Base-by-base conservation (phyloP, 2,888 invertebrate species). In the Bombyx huttoni region DNA sequence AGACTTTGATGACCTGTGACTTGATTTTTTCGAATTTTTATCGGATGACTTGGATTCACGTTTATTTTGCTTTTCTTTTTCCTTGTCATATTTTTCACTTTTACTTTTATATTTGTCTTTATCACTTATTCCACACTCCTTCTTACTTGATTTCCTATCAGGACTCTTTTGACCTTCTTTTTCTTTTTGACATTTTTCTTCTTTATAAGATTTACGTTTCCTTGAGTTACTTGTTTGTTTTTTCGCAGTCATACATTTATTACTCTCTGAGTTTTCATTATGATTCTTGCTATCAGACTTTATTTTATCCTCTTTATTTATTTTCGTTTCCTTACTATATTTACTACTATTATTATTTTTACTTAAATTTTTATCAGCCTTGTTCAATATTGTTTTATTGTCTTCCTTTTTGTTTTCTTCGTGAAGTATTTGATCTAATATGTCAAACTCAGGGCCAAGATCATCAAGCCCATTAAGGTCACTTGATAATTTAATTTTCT, bases 381-480 rank as follows among this genome's bases (percentile, higher is more conserved):
- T 53, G 10, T 47, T 49, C 14, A 45, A 40, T 51, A 47, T 46
- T 46, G 47, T 56, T 46, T 49, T 50, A 45, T 12, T 50, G 51
- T 61, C 51, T 48, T 51, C 51, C 52, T 53, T 63, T 46, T 66
- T 60, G 60, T 79, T 83, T 66, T 87, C 86, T 68, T 86, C 89
- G 75, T 87, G 81, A 58, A 89, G 69, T 64, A 89, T 89, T 75
- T 89, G 81, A 61, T 79, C 89, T 55, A 89, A 67, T 48, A 89
- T 86, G 67, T 89, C 89, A 79, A 89, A 89, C 64, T 89, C 89
- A 53, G 83, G 71, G 7, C 85, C 87, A 54, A 89, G 67, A 51
- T 89, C 87, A 74, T 89, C 89, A 47, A 89, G 67, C 7, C 78
- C 80, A 66, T 85, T 84, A 1, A 88, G 65, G 56, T 87, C 86